Conservation (phyloP, 2,888 invertebrate species). For the Caenorhabditis doughertyi region DNA sequence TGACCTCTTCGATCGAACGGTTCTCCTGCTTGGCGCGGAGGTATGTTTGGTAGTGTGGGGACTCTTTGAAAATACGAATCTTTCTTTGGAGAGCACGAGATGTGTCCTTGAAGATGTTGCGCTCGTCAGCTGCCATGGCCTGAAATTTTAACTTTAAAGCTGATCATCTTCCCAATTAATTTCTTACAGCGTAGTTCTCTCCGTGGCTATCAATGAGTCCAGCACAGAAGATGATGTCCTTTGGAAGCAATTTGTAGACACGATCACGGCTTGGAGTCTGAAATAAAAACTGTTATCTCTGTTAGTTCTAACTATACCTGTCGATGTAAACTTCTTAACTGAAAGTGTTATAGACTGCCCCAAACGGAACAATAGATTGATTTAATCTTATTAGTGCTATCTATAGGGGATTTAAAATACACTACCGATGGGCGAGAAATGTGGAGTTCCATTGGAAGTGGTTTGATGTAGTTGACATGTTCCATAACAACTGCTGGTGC, state of each 20-base stretch:
- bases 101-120: constrained; percentile 79
- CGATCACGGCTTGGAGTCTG: constrained; percentile 77
- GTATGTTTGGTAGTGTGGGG: constrained; percentile 76
- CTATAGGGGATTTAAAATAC: constrained; percentile 31
- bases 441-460: constrained; percentile 70
- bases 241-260: constrained; percentile 78
- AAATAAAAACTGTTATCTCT: constrained; percentile 4
- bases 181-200: constrained; percentile 75
- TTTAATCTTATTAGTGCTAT: constrained; percentile 35
- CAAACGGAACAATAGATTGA: neutral
- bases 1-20: constrained; percentile 66
- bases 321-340: neutral
- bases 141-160: constrained; percentile 57
- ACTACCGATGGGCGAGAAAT: constrained; percentile 70
- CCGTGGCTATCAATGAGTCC: constrained; percentile 79
- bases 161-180: neutral
- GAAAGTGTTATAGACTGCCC: constrained; percentile 13
- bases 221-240: constrained; percentile 80
- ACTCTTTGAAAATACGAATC: constrained; percentile 81
- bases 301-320: neutral
- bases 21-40: constrained; percentile 71
- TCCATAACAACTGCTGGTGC: constrained; percentile 67
- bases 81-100: constrained; percentile 77
- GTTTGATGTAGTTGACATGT: constrained; percentile 70
- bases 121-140: constrained; percentile 78